Evolutionary conservation across 1,140 invertebrate genomes (phyloP).

Genomic region (Caerostris extrusa): DNA sequence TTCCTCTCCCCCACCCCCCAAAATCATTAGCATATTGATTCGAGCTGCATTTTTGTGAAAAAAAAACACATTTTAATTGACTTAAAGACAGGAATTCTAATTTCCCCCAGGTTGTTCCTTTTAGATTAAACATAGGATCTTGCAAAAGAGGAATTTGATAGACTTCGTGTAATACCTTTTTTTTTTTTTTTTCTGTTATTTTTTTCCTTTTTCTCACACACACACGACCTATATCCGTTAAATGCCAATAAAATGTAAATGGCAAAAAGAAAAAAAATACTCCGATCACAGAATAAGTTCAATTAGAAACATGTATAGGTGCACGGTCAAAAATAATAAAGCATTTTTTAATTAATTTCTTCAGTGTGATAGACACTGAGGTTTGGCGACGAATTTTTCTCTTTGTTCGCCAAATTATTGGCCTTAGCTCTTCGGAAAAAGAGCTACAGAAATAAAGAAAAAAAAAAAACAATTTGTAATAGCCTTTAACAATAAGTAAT

Average conservation of each 20-base stretch:
- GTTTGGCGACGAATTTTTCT: not conserved
- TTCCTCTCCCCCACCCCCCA: not conserved
- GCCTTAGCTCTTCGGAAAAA: not conserved
- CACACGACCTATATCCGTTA: constrained; percentile 68
- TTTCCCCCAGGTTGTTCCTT: constrained; percentile 61
- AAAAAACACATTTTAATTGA: constrained; percentile 77
- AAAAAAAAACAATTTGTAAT: no score
- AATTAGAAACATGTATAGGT: constrained; percentile 67
- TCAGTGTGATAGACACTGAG: constrained; percentile 43
- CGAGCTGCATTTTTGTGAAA: constrained; percentile 44
- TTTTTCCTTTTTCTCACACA: not conserved
- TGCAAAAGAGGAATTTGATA: constrained; percentile 72
- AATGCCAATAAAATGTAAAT: constrained; percentile 78
- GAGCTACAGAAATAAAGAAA: not conserved
- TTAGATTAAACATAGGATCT: constrained; percentile 53
- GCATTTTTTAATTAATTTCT: constrained; percentile 75
- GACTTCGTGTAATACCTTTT: constrained; percentile 44
- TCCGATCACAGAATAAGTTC: not conserved
- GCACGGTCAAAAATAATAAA: constrained; percentile 65
- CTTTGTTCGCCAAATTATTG: not conserved
- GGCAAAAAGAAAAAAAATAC: constrained; percentile 19
- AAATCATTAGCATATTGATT: constrained; percentile 77
- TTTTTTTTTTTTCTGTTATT: no score
- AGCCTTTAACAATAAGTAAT: constrained; percentile 10
- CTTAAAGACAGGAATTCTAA: constrained; percentile 77